Base-by-base conservation (phyloP, 2,888 invertebrate species). In the Ophioninae sp. region DNA sequence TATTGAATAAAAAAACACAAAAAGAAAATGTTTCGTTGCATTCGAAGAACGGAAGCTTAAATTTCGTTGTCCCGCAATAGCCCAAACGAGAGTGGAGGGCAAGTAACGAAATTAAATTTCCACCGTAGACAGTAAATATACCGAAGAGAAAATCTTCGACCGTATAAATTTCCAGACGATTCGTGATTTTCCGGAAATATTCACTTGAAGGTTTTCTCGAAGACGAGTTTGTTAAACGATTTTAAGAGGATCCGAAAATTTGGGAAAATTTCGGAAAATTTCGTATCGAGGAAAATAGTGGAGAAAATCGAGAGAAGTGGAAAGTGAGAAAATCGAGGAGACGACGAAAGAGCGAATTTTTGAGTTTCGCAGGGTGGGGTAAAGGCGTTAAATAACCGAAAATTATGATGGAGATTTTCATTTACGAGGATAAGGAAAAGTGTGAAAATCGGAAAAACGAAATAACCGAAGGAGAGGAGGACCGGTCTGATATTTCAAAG, bases 371-470 rank as follows among this genome's bases (percentile, higher is more conserved):
- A 39, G 65, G 20, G 30, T 20, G 9, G 63, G 13, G 13, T n/a
- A 13, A 22, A 61, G 61, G 51, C 51, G 72, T 72, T 41, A 51
- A 81, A 81, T 77, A 72, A 77, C 30, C 69, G 67, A 2, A 22
- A n/a, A 51, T 13, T n/a, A 51, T 58, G 79, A 72, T 64, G 65
- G 23, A 64, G 3, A 30, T 30, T 30, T 3, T 37, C 17, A 37
- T 13, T 13, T 10, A 51, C 58, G 37, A n/a, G 23, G 22, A 76
- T 67, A n/a, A 58, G 41, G 6, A 9, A 23, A 67, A 59, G 9
- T 37, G 22, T 8, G 8, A 37, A n/a, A 58, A 17, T n/a, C 58
- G 10, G 7, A 2, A 2, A 39, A 69, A 13, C 10, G 30, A 44
- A 7, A 77, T 61, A 22, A 68, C n/a, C 30, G 39, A 10, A n/a